Conservation (phyloP, 2,113 vertebrate species). For the Empidonax alnorum region DNA sequence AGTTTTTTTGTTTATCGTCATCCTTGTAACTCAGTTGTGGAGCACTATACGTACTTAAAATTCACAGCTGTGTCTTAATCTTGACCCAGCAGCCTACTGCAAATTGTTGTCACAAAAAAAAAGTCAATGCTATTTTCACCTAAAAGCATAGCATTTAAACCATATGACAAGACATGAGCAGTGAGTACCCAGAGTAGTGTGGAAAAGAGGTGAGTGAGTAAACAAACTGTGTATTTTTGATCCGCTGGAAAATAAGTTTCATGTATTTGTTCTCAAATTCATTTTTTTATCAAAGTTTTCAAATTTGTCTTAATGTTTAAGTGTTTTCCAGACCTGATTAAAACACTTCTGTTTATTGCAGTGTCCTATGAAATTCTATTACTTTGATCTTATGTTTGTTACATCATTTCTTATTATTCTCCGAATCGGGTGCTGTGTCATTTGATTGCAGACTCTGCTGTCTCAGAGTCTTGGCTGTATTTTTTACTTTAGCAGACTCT, state of each 20-base stretch:
- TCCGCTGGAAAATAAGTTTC: background rate
- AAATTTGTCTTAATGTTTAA: background rate
- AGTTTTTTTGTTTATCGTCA: background rate
- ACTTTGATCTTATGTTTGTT: background rate
- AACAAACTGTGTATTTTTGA: background rate
- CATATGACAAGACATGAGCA: background rate
- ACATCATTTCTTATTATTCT: background rate
- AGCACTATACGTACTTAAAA: background rate
- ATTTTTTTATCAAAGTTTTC: background rate
- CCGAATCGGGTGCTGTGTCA: background rate
- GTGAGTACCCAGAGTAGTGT: background rate
- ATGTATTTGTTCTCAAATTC: background rate
- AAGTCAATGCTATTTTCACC: background rate
- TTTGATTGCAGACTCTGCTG: background rate
- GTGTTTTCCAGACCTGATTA: background rate
- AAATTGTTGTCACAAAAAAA: background rate
- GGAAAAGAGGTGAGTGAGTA: background rate
- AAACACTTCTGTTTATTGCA: background rate
- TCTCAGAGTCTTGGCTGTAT: background rate
- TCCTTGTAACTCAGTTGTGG: background rate
- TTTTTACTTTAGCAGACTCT: background rate
- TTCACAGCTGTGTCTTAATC: background rate
- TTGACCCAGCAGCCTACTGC: background rate
- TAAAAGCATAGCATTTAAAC: background rate
- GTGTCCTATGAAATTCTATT: background rate